These are phyloP conservation scores for Bombus superbus DNA, from an alignment of 1,140 invertebrate genomes.

Conservation along the genomic window DNA sequence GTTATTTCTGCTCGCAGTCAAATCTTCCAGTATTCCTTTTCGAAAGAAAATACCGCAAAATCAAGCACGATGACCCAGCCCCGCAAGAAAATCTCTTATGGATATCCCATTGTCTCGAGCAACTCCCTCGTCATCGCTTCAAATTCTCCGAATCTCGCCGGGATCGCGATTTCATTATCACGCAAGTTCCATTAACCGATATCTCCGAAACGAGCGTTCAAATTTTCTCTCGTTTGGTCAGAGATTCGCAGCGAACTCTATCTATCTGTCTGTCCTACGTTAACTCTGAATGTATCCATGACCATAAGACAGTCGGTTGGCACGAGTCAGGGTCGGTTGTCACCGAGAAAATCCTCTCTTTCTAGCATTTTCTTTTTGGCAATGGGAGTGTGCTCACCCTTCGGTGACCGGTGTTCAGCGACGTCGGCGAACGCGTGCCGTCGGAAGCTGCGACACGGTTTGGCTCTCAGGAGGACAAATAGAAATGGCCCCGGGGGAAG, in stretches of 20 bases:
- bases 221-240: constrained; percentile 18
- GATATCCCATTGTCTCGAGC: not conserved
- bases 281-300: constrained; percentile 67
- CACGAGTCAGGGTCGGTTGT: constrained; percentile 30
- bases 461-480: constrained; percentile 81
- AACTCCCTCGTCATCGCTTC: too few relatives aligned
- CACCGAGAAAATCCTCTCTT: constrained; percentile 27
- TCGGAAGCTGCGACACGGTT: constrained; percentile 79
- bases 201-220: constrained; percentile 29
- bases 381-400: constrained; percentile 3
- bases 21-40: not conserved
- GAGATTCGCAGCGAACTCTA: not conserved
- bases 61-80: not conserved
- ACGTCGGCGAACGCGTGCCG: constrained; percentile 72
- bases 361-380: constrained; percentile 21
- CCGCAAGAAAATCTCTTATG: not conserved
- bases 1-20: too few relatives aligned
- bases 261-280: constrained; percentile 33
- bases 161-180: not conserved
- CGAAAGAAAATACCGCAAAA: not conserved
- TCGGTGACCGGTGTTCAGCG: constrained; percentile 54
- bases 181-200: constrained; percentile 6
- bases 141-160: not conserved
- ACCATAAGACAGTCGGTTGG: constrained; percentile 73
- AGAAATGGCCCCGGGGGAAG: constrained; percentile 75